A percentile compares a stretch with the other conserved stretches of the same genome.
Evolutionary conservation across 2,113 vertebrate species (phyloP).

Genomic region (Dicrurus megarhynchus): DNA sequence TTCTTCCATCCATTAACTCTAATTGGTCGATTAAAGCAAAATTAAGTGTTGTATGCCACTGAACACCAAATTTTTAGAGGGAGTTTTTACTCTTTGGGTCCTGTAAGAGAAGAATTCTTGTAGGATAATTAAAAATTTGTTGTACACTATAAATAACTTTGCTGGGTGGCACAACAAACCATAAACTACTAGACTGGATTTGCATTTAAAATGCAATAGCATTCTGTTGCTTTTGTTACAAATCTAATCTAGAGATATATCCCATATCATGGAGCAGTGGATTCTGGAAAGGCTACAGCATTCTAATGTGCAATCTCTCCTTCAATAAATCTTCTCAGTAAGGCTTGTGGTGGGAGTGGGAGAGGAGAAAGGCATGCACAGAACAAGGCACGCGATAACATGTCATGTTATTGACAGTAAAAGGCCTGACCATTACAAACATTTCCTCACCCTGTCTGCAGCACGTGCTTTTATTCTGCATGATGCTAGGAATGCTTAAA

Average conservation of each 20-base stretch:
- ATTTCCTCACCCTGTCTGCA: neutral
- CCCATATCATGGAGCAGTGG: neutral
- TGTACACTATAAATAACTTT: neutral
- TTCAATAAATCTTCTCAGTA: conserved; percentile 2
- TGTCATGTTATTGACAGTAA: neutral
- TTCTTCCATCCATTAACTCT: conserved; percentile 43
- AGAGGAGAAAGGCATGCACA: neutral
- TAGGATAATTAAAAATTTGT: conserved; percentile 19
- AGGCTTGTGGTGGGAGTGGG: neutral
- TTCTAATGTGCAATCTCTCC: neutral
- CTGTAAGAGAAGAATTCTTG: conserved; percentile 18
- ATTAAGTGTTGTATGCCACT: conserved; percentile 40
- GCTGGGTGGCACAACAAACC: neutral
- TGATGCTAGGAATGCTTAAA: neutral
- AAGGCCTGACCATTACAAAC: neutral
- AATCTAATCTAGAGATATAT: neutral
- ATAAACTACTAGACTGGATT: conserved; percentile 3
- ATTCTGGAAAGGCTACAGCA: conserved; percentile 16
- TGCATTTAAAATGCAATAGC: conserved; percentile 19
- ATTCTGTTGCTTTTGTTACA: neutral
- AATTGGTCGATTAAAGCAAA: conserved; percentile 49
- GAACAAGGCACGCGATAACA: neutral
- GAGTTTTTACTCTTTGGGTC: neutral
- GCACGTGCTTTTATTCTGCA: neutral
- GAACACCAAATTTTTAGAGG: conserved; percentile 10